phyloP scores from a whole-genome alignment of 2,797 vertebrate species.

The Artibeus jamaicensis region DNA sequence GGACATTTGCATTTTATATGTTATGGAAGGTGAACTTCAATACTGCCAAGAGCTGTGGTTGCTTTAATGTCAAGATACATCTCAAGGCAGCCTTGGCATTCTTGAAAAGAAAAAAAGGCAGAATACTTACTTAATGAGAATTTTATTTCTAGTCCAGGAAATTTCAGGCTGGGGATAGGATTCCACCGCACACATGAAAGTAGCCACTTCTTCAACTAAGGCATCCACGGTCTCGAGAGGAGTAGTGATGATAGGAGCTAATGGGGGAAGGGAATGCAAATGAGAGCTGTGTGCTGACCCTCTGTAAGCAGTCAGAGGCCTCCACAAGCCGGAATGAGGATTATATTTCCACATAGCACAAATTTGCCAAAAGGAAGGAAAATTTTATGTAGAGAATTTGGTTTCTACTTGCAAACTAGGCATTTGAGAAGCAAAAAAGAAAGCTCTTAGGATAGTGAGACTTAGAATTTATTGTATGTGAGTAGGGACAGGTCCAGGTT shows the following conservation, averaged over 20 bases:
- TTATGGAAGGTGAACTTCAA: neutral
- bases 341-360: neutral
- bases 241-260: conserved; percentile 93
- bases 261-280: neutral
- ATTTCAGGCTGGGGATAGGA: conserved; percentile 92
- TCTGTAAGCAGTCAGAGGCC: neutral
- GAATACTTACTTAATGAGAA: conserved; percentile 91
- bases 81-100: neutral
- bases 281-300: neutral
- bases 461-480: neutral
- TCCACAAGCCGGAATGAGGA: neutral
- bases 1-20: neutral
- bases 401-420: neutral
- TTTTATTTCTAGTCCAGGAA: conserved; percentile 96
- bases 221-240: conserved; percentile 94
- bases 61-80: neutral
- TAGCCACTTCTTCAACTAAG: conserved; percentile 92
- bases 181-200: conserved; percentile 96
- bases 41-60: neutral
- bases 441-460: neutral
- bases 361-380: neutral
- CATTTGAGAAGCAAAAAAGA: conserved; percentile 13
- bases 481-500: neutral
- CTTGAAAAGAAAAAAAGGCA: neutral
- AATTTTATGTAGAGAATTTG: neutral